Percentiles rank a stretch among this genome's conserved stretches.
phyloP scores from a whole-genome alignment of 1,140 invertebrate genomes.

The Watersipora subatra region DNA sequence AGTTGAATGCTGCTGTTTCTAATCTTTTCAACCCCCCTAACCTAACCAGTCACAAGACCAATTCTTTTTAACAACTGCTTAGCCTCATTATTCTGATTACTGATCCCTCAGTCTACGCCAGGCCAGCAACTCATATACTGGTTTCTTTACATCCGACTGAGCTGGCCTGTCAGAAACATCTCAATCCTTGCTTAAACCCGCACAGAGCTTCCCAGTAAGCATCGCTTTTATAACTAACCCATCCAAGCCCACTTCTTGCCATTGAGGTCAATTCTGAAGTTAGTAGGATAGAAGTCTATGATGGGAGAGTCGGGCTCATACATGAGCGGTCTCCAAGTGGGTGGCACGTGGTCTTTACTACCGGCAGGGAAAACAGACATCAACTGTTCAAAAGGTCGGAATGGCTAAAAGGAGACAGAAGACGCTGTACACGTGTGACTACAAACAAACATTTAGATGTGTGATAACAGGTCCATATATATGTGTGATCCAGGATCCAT shows the following conservation, averaged over 20 bases:
- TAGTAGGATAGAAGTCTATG: slow-evolving; percentile 96
- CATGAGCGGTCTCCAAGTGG: slow-evolving; percentile 89
- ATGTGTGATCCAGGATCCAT: not conserved
- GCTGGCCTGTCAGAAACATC: no score
- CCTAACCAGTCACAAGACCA: no score
- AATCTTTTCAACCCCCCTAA: no score
- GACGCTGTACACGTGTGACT: not conserved
- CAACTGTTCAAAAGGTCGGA: slow-evolving; percentile 90
- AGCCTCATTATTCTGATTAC: no score
- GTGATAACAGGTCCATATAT: not conserved
- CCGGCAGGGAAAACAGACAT: slow-evolving; percentile 99
- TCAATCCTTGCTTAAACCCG: no score
- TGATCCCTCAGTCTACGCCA: no score
- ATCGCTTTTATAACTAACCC: slow-evolving; percentile 39
- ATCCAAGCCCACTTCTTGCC: slow-evolving; percentile 99
- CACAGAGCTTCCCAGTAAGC: no score
- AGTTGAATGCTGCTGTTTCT: no score
- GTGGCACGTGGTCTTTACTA: slow-evolving; percentile 79
- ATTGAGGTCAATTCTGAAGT: slow-evolving; percentile 95
- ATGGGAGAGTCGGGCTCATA: slow-evolving; percentile 80
- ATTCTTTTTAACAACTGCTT: no score
- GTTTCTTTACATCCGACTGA: no score
- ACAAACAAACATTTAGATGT: not conserved
- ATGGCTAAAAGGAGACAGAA: slow-evolving; percentile 50
- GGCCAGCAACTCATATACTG: no score